Conservation (phyloP, 1,140 invertebrate genomes). For the Papilio polyxenes region DNA sequence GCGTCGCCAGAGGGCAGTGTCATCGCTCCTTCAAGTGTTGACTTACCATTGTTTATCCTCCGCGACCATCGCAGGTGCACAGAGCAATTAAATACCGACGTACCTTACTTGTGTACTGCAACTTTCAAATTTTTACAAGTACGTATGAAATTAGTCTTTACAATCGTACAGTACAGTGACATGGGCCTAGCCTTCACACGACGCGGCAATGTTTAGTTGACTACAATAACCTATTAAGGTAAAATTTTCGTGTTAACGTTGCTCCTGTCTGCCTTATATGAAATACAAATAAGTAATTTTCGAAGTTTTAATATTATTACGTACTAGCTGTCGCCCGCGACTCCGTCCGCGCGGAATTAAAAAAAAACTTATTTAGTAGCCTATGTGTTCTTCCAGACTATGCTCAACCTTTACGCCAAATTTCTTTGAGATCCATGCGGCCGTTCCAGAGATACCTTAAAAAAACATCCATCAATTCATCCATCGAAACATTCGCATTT, state of each 20-base stretch:
- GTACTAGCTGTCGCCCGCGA: no score
- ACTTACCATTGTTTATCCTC: constrained; percentile 73
- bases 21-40: constrained; percentile 76
- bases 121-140: constrained; percentile 24
- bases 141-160: not conserved
- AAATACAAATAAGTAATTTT: not conserved
- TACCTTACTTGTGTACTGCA: constrained; percentile 47
- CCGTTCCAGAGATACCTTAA: no score
- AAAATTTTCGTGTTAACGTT: constrained; percentile 42
- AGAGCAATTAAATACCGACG: constrained; percentile 69
- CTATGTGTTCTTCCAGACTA: no score
- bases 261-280: not conserved
- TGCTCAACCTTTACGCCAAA: no score
- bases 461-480: no score
- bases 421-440: no score
- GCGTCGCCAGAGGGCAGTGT: constrained; percentile 60
- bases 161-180: constrained; percentile 36
- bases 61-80: constrained; percentile 71
- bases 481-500: no score
- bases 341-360: no score
- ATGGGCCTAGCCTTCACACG: constrained; percentile 44
- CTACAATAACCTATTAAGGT: constrained; percentile 45
- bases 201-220: constrained; percentile 39
- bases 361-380: no score
- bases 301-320: not conserved